Conservation (phyloP, 2,888 invertebrate genomes). For the Sthenelais limicola region DNA sequence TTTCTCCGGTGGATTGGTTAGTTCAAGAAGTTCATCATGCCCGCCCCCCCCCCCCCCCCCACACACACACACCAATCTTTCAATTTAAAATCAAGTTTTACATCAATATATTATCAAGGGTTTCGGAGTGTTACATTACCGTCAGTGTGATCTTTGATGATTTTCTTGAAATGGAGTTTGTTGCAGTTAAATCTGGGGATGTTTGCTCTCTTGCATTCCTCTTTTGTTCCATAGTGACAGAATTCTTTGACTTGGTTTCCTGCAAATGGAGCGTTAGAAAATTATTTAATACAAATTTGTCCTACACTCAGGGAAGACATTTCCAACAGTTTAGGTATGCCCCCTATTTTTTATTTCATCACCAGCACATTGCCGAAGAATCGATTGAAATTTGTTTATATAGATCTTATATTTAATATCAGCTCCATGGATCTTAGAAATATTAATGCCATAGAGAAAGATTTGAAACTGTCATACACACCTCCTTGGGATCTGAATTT, state of each 20-base stretch:
- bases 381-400: neutral
- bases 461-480: too few species aligned
- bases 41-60: too few species aligned
- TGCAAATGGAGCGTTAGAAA: too few species aligned
- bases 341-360: neutral
- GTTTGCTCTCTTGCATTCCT: conserved; percentile 81
- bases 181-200: conserved; percentile 79
- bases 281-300: neutral
- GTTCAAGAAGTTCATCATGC: too few species aligned
- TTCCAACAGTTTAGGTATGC: neutral
- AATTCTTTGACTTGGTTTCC: conserved; percentile 82
- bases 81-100: too few species aligned
- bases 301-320: neutral
- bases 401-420: neutral
- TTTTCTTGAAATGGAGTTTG: conserved; percentile 96
- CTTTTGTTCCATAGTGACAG: conserved; percentile 94
- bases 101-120: too few species aligned
- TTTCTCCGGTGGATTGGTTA: too few species aligned
- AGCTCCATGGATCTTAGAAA: neutral
- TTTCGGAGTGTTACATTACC: conserved; percentile 56
- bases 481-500: conserved; percentile 96
- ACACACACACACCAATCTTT: too few species aligned
- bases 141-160: conserved; percentile 95
- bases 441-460: neutral
- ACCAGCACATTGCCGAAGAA: neutral